phyloP scores from a whole-genome alignment of 2,113 vertebrate genomes.

The Astatoreochromis straeleni region DNA sequence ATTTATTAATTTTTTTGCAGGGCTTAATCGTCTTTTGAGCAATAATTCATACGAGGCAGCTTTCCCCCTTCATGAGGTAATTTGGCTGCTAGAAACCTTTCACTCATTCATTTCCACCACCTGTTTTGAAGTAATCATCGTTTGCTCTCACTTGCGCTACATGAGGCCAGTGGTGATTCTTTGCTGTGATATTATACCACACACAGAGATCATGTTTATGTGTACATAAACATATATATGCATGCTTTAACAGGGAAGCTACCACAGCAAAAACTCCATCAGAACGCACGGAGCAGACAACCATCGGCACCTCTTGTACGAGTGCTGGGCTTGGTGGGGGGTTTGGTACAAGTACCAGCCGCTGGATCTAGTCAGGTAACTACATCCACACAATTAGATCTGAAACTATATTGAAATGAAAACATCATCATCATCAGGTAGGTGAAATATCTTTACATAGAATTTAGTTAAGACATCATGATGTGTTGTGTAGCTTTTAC shows the following conservation, averaged over 20 bases:
- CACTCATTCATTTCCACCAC: background rate
- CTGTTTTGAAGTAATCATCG: background rate
- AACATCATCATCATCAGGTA: background rate
- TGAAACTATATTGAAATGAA: background rate
- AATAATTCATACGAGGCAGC: constrained; percentile 93
- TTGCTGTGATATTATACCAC: background rate
- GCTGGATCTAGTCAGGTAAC: constrained; percentile 80
- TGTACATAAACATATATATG: background rate
- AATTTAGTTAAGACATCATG: background rate
- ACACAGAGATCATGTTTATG: background rate
- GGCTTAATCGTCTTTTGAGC: constrained; percentile 89
- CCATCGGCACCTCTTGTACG: constrained; percentile 87
- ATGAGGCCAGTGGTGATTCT: background rate
- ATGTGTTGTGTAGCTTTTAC: background rate
- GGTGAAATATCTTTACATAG: background rate
- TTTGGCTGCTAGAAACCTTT: background rate
- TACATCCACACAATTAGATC: background rate
- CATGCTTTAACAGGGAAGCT: constrained; percentile 77
- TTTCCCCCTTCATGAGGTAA: constrained; percentile 95
- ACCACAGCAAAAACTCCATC: constrained; percentile 90
- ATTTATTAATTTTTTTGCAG: constrained; percentile 57
- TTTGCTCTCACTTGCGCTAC: background rate
- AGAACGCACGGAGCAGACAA: constrained; percentile 87
- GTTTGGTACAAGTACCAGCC: constrained; percentile 98
- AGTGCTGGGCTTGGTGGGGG: constrained; percentile 92